Evolutionary conservation across 2,888 invertebrate genomes (phyloP), one percentile per base, ranked within the genome.

Genomic region (Melieria crassipennis): DNA sequence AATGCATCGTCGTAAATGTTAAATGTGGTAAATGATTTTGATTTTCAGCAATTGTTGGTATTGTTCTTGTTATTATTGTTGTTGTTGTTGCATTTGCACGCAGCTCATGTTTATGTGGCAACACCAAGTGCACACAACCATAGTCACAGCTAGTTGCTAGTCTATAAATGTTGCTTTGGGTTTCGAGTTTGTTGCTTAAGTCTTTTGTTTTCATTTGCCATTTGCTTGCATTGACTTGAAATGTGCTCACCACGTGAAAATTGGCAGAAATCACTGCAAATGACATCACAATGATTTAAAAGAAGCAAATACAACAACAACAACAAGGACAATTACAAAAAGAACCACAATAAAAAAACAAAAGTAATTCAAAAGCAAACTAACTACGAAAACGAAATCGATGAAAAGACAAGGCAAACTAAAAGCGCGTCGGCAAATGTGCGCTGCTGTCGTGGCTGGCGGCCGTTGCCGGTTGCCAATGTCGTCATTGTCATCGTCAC

Each of bases 151-250:
- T 52, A 52, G 13, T 52, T 52, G 13, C 52, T 7, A n/a, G 11
- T 50, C 7, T 50, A 11, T 50, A 30, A 30, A 30, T 50, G 50
- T 52, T 52, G 52, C 4, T 52, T 5, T 52, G 4, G 52, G 7
- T 52, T 7, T 7, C 69, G 56, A 58, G 73, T 72, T 75, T 66
- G 69, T 63, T 16, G 63, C 74, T 72, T 72, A 72, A 75, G 71
- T 76, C 73, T 75, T 75, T 76, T 66, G 74, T 71, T 13, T 61
- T 45, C 1, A 6, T 47, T 52, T 30, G 30, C 30, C 30, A 10
- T 52, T 7, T 1, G 13, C 5, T 52, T 11, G 7, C 52, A 52
- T n/a, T n/a, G 52, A 6, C 5, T 7, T n/a, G 13, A 52, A 52
- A 52, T 13, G 9, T 52, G 52, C 52, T 9, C 11, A 52, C 50